phyloP scores from a whole-genome alignment of 2,797 vertebrate genomes.

The Cynopterus sphinx region DNA sequence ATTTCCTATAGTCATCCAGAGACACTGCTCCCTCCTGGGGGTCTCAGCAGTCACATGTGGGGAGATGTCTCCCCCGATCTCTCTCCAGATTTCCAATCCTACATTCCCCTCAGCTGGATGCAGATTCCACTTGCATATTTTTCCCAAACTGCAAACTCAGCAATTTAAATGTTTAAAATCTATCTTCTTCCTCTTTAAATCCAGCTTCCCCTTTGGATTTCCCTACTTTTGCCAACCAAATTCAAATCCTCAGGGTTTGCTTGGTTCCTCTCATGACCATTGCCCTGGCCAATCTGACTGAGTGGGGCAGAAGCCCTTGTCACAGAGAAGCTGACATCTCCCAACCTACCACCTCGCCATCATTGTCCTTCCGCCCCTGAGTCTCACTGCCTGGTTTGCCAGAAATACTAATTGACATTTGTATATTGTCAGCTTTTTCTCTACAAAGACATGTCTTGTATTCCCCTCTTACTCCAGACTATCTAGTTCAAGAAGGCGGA shows the following conservation, averaged over 20 bases:
- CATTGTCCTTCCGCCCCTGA: not conserved
- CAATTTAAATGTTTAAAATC: not conserved
- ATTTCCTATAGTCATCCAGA: too few relatives aligned
- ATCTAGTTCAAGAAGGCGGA: not conserved
- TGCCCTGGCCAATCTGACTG: not conserved
- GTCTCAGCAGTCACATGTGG: too few relatives aligned
- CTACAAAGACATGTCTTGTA: not conserved
- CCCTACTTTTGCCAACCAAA: not conserved
- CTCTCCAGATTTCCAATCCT: too few relatives aligned
- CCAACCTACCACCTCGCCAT: not conserved
- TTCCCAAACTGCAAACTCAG: not conserved
- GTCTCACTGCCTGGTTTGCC: not conserved
- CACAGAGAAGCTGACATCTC: not conserved
- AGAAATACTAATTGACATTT: rapidly evolving
- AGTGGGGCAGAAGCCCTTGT: not conserved
- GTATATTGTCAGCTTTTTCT: not conserved
- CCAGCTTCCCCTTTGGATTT: not conserved
- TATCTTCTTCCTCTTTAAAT: not conserved
- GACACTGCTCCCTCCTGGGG: too few relatives aligned
- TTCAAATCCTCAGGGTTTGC: not conserved
- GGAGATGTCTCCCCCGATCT: too few relatives aligned
- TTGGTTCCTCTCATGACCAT: not conserved
- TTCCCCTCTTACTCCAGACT: not conserved
- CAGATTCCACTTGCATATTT: too few relatives aligned
- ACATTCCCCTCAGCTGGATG: too few relatives aligned